Conservation (phyloP, 2,797 vertebrate genomes). For the Liasis olivaceus region DNA sequence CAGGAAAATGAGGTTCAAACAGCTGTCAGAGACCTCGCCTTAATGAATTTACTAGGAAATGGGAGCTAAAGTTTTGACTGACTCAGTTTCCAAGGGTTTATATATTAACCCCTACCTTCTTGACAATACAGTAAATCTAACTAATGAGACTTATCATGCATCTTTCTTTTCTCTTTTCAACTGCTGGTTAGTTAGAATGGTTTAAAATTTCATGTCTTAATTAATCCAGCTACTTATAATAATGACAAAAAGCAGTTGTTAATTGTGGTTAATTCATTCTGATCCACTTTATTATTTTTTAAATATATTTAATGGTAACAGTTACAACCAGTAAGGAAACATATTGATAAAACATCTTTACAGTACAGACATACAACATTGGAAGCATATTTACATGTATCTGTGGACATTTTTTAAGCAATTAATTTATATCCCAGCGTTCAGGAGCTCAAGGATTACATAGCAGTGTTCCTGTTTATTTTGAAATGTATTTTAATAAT, state of each 20-base stretch:
- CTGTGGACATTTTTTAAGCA: not conserved
- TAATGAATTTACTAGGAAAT: not conserved
- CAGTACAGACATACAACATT: conserved; percentile 15
- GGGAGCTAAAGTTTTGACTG: not conserved
- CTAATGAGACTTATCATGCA: not conserved
- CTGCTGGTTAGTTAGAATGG: not conserved
- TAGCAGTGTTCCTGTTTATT: not conserved
- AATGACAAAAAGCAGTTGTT: not conserved
- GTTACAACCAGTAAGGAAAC: not conserved
- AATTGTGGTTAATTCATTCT: not conserved
- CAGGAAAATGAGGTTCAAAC: no score
- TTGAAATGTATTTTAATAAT: not conserved
- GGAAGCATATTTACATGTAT: not conserved
- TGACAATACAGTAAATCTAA: not conserved
- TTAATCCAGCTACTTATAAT: not conserved
- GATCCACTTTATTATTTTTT: not conserved
- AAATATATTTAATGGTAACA: not conserved
- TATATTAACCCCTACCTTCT: not conserved
- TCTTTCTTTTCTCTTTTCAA: not conserved
- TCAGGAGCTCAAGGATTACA: not conserved
- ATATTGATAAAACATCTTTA: not conserved
- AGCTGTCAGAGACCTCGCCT: no score
- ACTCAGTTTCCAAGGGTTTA: not conserved
- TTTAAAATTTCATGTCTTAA: not conserved
- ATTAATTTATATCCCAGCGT: not conserved